These are phyloP conservation scores for Prenolepis imparis DNA, from an alignment of 2,888 invertebrate genomes.

Conservation along the genomic window DNA sequence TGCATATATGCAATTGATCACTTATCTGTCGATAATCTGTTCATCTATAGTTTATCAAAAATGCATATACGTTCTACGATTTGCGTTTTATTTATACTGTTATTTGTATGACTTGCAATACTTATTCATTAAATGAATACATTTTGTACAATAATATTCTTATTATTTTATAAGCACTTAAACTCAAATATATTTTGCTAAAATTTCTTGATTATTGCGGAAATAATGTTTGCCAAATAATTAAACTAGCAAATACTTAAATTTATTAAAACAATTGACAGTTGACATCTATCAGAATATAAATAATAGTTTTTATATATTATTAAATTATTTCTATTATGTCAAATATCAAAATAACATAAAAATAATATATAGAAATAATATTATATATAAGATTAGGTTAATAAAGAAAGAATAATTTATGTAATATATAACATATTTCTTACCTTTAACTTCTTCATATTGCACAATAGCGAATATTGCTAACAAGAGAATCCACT, in stretches of 20 bases:
- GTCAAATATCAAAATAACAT: too few relatives aligned
- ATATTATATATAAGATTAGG: neutral
- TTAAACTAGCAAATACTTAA: neutral
- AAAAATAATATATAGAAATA: neutral
- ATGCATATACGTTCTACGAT: conserved; percentile 51
- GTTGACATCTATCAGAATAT: neutral
- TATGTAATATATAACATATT: neutral
- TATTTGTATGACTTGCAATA: conserved; percentile 52
- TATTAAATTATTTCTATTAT: conserved; percentile 2
- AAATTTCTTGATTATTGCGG: neutral
- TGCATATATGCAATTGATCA: conserved; percentile 57
- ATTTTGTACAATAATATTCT: conserved; percentile 15
- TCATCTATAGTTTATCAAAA: conserved; percentile 37
- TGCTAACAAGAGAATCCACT: neutral
- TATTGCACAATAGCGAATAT: neutral
- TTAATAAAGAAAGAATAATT: neutral
- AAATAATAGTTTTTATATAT: neutral
- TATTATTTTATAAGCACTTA: neutral
- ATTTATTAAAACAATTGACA: neutral
- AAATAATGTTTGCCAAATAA: neutral
- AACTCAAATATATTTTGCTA: neutral
- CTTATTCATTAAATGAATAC: conserved; percentile 17
- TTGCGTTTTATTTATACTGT: conserved; percentile 30
- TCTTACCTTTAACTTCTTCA: neutral
- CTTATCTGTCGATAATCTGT: conserved; percentile 43